phyloP scores from a whole-genome alignment of 2,888 invertebrate genomes.

The Hydraecia micacea region DNA sequence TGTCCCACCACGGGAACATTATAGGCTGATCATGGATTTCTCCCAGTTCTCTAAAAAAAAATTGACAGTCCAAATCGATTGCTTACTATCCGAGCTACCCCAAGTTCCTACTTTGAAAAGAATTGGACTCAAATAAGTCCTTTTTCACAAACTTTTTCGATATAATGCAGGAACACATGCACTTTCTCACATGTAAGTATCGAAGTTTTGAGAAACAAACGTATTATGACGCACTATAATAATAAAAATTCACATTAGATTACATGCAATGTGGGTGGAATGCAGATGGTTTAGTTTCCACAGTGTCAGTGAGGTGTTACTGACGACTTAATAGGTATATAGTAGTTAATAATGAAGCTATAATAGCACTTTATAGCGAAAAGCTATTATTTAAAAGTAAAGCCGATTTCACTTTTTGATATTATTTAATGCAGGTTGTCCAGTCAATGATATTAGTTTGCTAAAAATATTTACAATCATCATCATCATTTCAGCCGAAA shows the following conservation, averaged over 20 bases:
- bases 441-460: neutral
- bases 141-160: constrained; percentile 16
- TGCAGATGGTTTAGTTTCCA: constrained; percentile 69
- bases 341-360: neutral
- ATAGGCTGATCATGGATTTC: neutral
- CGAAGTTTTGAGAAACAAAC: constrained; percentile 42
- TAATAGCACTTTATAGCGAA: neutral
- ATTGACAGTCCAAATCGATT: neutral
- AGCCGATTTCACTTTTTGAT: neutral
- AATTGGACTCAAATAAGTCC: neutral
- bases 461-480: too few relatives aligned
- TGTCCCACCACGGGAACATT: neutral
- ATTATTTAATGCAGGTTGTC: neutral
- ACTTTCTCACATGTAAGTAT: constrained; percentile 36
- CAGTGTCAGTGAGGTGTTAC: constrained; percentile 50
- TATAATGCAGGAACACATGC: constrained; percentile 24
- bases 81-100: neutral
- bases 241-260: constrained; percentile 31
- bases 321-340: constrained; percentile 27
- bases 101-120: neutral
- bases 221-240: constrained; percentile 32
- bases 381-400: neutral
- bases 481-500: too few relatives aligned
- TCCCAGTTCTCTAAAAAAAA: too few relatives aligned
- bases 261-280: constrained; percentile 24